Evolutionary conservation across 2,113 vertebrate genomes (phyloP), one percentile per base, ranked within the genome.

Genomic region (Diadophis punctatus): DNA sequence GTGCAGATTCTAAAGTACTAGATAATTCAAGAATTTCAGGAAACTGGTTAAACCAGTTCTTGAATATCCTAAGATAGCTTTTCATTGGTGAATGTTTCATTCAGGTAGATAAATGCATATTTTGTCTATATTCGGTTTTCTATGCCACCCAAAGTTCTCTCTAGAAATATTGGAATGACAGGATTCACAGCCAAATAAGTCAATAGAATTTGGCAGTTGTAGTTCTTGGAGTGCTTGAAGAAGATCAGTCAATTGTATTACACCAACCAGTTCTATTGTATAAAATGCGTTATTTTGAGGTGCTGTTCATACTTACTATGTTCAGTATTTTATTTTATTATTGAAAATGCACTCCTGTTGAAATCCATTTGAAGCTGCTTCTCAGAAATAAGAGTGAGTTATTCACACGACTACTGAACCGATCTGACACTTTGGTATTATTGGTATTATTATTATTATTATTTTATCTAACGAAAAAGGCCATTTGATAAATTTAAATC

Each of bases 321-420:
- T 25, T 39, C 34, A 43, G 3, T 49, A 18, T 30, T 90, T 84
- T 58, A 51, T 86, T 90, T 84, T 58, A 52, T 86, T 90, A 90
- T 23, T 90, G 88, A 86, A 87, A 58, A 90, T 90, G n/a, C 5
- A 0, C 53, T 58, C 22, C 93, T 34, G 68, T 86, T 89, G 60
- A 48, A 88, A 90, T 93, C 53, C 34, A 95, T 90, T 93, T 53
- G 2, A 90, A 94, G 94, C 86, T 12, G 63, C 63, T 23, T 94
- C 93, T 91, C 30, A 94, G 92, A 90, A 87, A 95, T 51, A 87
- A 20, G 92, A 94, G 92, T 68, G 87, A 85, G 90, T 56, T 90
- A 49, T 2, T 30, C 90, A 86, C 46, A 1, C 3, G 0, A 88
- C 27, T 89, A 51, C 43, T 60, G 92, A 84, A 86, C 52, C 80